Conservation (phyloP, 2,797 vertebrate species). For the Todus mexicanus region DNA sequence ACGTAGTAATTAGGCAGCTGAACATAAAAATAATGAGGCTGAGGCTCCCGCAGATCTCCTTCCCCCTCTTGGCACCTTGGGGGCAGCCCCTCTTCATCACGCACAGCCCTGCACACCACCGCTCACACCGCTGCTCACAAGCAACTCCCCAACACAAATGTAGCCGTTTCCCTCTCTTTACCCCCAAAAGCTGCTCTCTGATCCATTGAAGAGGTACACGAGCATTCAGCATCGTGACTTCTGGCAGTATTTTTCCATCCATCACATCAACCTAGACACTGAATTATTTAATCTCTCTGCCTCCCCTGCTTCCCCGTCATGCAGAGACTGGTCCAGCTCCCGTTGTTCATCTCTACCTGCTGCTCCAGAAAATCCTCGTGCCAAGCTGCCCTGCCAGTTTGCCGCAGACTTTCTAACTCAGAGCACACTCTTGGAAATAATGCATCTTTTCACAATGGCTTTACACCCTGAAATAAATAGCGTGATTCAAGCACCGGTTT, state of each 20-base stretch:
- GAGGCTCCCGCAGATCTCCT: slow-evolving; percentile 52
- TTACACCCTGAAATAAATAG: slow-evolving; percentile 65
- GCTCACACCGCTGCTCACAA: background rate
- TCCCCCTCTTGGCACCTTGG: slow-evolving; percentile 36
- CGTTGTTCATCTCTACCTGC: slow-evolving; percentile 51
- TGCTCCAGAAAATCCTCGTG: slow-evolving; percentile 39
- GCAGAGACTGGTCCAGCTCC: slow-evolving; percentile 19
- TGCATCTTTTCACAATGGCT: slow-evolving; percentile 41
- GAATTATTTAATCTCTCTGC: slow-evolving; percentile 40
- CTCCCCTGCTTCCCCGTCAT: background rate
- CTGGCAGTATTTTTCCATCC: background rate
- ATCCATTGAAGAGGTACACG: background rate
- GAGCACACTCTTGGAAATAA: slow-evolving; percentile 30
- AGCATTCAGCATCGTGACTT: background rate
- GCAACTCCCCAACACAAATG: background rate
- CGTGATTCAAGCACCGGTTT: slow-evolving; percentile 33
- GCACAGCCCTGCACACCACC: rapidly evolving
- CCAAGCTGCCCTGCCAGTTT: slow-evolving; percentile 52
- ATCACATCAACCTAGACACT: background rate
- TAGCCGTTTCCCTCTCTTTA: background rate
- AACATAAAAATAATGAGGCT: slow-evolving; percentile 68
- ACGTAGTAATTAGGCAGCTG: slow-evolving; percentile 67
- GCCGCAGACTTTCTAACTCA: background rate
- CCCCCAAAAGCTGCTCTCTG: background rate
- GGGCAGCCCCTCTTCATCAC: slow-evolving; percentile 12